Base-by-base conservation (phyloP, 2,888 invertebrate genomes). In the Dynastes grantii region DNA sequence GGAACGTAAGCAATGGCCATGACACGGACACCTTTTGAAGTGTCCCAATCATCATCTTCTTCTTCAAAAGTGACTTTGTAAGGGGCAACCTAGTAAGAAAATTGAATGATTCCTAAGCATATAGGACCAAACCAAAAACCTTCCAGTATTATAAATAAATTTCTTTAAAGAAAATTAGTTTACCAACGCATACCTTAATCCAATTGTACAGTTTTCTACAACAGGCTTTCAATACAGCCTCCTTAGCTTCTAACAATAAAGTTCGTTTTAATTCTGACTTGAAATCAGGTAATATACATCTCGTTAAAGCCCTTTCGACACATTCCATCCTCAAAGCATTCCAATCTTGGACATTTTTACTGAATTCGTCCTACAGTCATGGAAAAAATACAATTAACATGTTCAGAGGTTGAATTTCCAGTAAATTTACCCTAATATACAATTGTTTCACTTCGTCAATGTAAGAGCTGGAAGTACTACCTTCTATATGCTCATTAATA, bases 331-430 rank as follows among this genome's bases (percentile, higher is more conserved):
- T 91, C 71, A 98, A 87, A 1, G 94, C 92, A 89, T 99, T 99
- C 99, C 99, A 99, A 83, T 97, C 97, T 87, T 98, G 95, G 0
- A 97, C 97, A 82, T 94, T 94, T 83, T 96, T 96, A 83, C 97
- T 97, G 88, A 97, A 98, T 88, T 98, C 98, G 89, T 98, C 98
- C 92, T 94, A 85, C 55, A 88, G 87, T 45, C 45, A 45, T 45
- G 1, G 8, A 45, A 45, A 11, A 45, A 45, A 45, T 9, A 11
- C 2, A 61, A 73, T 67, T 22, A 16, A 51, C 11, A 51, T 45
- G 27, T 2, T 29, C 32, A 37, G 1, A 8, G 65, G 70, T 37
- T 37, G 16, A 75, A 76, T 49, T 49, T 78, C 63, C 16, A 13
- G 13, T 8, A 45, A 22, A 78, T 64, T 71, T 87, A 94, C 94